Percentiles rank a stretch among this genome's conserved stretches.
phyloP scores from a whole-genome alignment of 1,140 invertebrate species.

The Diorhabda sublineata region DNA sequence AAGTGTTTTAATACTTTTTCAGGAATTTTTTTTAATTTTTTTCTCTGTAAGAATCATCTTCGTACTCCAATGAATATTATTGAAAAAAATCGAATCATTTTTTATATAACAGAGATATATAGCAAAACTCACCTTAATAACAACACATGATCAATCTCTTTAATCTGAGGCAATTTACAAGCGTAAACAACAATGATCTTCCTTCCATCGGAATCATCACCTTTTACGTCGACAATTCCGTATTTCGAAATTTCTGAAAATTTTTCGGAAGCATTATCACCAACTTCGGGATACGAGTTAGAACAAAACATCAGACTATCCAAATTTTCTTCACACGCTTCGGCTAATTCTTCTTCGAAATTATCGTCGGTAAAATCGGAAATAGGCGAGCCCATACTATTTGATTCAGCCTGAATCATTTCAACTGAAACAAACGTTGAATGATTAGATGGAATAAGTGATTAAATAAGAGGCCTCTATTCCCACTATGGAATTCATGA shows the following conservation, averaged over 20 bases:
- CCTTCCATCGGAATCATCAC: constrained; percentile 84
- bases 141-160: constrained; percentile 76
- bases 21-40: too few relatives aligned
- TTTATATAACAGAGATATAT: neutral
- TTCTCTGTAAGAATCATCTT: too few relatives aligned
- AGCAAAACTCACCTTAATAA: constrained; percentile 67
- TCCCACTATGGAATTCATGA: too few relatives aligned
- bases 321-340: constrained; percentile 40
- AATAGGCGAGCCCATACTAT: constrained; percentile 43
- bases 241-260: constrained; percentile 75
- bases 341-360: constrained; percentile 83
- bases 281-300: constrained; percentile 47
- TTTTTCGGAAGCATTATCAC: constrained; percentile 60
- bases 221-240: constrained; percentile 85
- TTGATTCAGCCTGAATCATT: constrained; percentile 42
- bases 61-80: too few relatives aligned
- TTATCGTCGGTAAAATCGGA: constrained; percentile 69
- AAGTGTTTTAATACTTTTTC: too few relatives aligned
- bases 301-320: constrained; percentile 39
- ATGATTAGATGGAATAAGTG: neutral
- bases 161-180: constrained; percentile 85
- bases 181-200: constrained; percentile 95
- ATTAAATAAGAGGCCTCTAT: neutral
- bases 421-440: constrained; percentile 35
- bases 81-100: too few relatives aligned